Conservation (phyloP, 2,797 vertebrate species). For the Eulemur rubriventer region DNA sequence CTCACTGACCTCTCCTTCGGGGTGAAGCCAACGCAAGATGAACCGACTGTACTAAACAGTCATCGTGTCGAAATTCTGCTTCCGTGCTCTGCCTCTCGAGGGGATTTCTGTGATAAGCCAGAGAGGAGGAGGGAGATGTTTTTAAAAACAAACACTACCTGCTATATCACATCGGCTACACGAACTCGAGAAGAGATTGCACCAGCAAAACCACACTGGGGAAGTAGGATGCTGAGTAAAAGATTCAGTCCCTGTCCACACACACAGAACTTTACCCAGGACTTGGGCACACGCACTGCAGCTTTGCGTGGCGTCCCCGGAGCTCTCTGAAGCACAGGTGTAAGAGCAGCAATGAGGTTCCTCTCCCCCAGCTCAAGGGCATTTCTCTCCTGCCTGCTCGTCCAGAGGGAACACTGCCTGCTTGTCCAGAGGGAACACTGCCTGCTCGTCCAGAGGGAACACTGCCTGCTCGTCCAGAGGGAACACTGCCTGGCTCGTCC, state of each 20-base stretch:
- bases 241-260: rapidly evolving
- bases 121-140: neutral
- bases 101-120: rapidly evolving
- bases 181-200: too few relatives aligned
- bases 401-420: neutral
- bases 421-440: too few relatives aligned
- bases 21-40: neutral
- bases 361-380: neutral
- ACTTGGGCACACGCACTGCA: neutral
- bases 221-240: rapidly evolving
- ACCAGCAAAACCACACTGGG: rapidly evolving
- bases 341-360: rapidly evolving
- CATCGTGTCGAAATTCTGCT: neutral
- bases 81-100: neutral
- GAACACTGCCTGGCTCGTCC: too few relatives aligned
- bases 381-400: neutral
- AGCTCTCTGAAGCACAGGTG: neutral
- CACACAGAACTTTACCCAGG: neutral
- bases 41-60: neutral
- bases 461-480: neutral
- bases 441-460: neutral
- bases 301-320: rapidly evolving
- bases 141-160: too few relatives aligned
- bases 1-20: neutral
- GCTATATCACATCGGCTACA: rapidly evolving